Evolutionary conservation across 2,113 vertebrate species (phyloP), one percentile per base, ranked within the genome.

Genomic region (Chaenogobius annularis): DNA sequence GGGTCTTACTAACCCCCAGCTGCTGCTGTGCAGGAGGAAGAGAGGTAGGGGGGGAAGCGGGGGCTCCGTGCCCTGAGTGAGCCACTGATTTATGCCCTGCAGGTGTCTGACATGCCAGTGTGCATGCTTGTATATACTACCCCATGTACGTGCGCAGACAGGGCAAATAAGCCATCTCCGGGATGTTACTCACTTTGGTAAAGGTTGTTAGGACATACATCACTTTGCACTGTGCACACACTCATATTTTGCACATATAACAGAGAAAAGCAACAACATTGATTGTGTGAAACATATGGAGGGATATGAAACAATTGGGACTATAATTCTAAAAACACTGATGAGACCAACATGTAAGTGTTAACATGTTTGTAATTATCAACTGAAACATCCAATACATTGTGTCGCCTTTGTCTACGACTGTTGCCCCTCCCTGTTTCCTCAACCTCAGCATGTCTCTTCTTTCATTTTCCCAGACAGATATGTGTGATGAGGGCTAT

Each of bases 71-170:
- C 69, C 75, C 61, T 47, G 40, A 17, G 37, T 72, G 68, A 63
- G 67, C 62, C 55, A 54, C 85, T 89, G 86, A 90, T 92, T 92
- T 89, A 90, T 81, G 81, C 78, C 75, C 86, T 79, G 85, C 89
- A 92, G 90, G 89, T 91, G 90, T 82, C 74, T 73, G 69, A 56
- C 75, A 78, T 83, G 81, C 79, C 74, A 76, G 70, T 70, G 68
- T 81, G 73, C 68, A 77, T 43, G 64, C 73, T 75, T 70, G 58
- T 61, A 73, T 68, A 58, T 72, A 40, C 10, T 75, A 65, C 66
- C 74, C 62, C 23, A 64, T 48, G 73, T 80, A 79, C 46, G 66
- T 86, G 81, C 65, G 50, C 62, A 58, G 66, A 80, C 63, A 54
- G 80, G 73, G 73, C 72, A 80, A 83, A 82, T 75, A 63, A n/a